These are phyloP conservation scores for Mechanitis mazaeus DNA, from an alignment of 2,888 invertebrate genomes.

Conservation along the genomic window DNA sequence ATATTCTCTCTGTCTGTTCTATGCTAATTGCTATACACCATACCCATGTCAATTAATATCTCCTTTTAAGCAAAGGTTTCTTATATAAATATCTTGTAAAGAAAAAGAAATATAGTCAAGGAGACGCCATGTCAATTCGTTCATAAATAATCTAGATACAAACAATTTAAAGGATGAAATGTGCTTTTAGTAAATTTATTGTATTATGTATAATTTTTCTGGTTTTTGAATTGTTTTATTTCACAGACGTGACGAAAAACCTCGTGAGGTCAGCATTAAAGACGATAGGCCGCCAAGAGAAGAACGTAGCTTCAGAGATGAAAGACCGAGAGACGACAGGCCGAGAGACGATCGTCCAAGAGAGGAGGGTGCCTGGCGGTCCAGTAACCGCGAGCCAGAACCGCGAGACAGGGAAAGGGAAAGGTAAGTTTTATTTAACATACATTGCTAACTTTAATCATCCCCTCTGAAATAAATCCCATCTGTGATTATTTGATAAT, in stretches of 20 bases:
- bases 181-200: neutral
- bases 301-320: constrained; percentile 33
- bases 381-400: constrained; percentile 35
- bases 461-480: constrained; percentile 34
- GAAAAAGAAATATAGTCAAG: too few relatives aligned
- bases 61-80: too few relatives aligned
- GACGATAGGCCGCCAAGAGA: constrained; percentile 34
- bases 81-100: too few relatives aligned
- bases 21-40: too few relatives aligned
- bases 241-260: constrained; percentile 22
- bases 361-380: constrained; percentile 52
- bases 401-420: constrained; percentile 39
- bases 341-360: constrained; percentile 33
- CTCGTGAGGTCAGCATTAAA: constrained; percentile 24
- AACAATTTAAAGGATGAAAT: neutral
- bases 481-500: constrained; percentile 24
- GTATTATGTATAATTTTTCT: neutral
- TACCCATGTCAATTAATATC: too few relatives aligned
- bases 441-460: neutral
- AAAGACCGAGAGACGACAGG: constrained; percentile 28
- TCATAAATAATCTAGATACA: neutral
- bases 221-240: neutral
- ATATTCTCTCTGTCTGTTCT: too few relatives aligned
- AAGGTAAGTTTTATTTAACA: constrained; percentile 24
- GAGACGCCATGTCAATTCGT: too few relatives aligned